phyloP scores from a whole-genome alignment of 2,797 vertebrate genomes.

The Myotis daubentonii region DNA sequence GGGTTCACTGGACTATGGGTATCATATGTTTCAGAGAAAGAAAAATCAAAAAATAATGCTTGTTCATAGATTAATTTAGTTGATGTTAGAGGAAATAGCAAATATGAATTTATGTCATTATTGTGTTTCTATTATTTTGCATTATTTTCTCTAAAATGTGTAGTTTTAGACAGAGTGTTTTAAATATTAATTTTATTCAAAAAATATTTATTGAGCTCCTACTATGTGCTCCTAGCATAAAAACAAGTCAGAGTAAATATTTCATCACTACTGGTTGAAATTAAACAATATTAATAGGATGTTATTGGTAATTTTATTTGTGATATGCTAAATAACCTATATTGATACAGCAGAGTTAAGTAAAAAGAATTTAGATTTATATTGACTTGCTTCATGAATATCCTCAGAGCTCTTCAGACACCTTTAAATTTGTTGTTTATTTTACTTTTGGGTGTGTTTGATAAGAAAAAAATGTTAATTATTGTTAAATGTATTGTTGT shows the following conservation, averaged over 20 bases:
- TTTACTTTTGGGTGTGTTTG: conserved; percentile 61
- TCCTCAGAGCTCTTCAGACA: neutral
- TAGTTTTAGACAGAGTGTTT: neutral
- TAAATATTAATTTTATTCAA: conserved; percentile 35
- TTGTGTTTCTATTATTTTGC: neutral
- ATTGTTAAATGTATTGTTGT: conserved; percentile 33
- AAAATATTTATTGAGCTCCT: neutral
- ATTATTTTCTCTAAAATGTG: conserved; percentile 33
- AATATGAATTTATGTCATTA: neutral
- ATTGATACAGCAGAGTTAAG: neutral
- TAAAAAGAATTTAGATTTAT: conserved; percentile 16
- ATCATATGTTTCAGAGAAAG: neutral
- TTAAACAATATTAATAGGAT: conserved; percentile 4
- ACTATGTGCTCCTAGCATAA: neutral
- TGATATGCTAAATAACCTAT: neutral
- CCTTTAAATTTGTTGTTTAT: conserved; percentile 59
- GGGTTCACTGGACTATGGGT: neutral
- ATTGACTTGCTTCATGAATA: neutral
- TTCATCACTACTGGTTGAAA: conserved; percentile 27
- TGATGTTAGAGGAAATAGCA: neutral
- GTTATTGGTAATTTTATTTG: conserved; percentile 8
- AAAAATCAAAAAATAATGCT: neutral
- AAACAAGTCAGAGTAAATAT: conserved; percentile 38
- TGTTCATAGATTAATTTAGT: neutral
- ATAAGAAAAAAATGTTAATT: conserved; percentile 61